Evolutionary conservation across 2,888 invertebrate species (phyloP).

Genomic region (Zaprionus lineosus): DNA sequence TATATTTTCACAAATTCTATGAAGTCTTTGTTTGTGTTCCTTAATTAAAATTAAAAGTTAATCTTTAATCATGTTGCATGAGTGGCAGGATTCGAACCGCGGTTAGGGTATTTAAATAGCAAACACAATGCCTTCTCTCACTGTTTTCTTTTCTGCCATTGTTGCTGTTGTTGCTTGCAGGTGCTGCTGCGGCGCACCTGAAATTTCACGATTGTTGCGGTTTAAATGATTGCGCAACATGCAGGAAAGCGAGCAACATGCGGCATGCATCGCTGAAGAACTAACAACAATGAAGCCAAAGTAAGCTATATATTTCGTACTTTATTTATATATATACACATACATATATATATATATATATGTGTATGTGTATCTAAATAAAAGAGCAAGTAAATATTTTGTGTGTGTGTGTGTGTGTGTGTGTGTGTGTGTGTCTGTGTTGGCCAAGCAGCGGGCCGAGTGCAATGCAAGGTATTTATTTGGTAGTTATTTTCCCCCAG

Average conservation of each 20-base stretch:
- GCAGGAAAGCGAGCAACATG: conserved; percentile 25
- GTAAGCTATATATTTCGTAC: conserved; percentile 3
- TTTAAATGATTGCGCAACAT: conserved; percentile 52
- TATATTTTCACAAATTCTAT: too few relatives aligned
- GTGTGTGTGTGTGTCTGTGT: conserved; percentile 14
- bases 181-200: conserved; percentile 59
- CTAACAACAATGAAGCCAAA: conserved; percentile 16
- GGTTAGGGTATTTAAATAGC: too few relatives aligned
- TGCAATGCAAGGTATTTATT: conserved; percentile 42
- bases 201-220: conserved; percentile 60
- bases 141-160: conserved; percentile 15
- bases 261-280: conserved; percentile 31
- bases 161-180: conserved; percentile 1
- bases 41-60: too few relatives aligned
- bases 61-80: too few relatives aligned
- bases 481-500: conserved; percentile 31
- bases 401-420: conserved; percentile 2
- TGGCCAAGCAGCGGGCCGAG: conserved; percentile 7
- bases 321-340: conserved; percentile 5
- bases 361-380: not conserved
- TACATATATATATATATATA: conserved; percentile 3
- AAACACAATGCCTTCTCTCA: not conserved
- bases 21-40: too few relatives aligned
- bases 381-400: conserved; percentile 8
- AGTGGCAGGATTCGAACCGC: too few relatives aligned